phyloP scores from a whole-genome alignment of 1,140 invertebrate genomes.

The Drosophila eugracilis region DNA sequence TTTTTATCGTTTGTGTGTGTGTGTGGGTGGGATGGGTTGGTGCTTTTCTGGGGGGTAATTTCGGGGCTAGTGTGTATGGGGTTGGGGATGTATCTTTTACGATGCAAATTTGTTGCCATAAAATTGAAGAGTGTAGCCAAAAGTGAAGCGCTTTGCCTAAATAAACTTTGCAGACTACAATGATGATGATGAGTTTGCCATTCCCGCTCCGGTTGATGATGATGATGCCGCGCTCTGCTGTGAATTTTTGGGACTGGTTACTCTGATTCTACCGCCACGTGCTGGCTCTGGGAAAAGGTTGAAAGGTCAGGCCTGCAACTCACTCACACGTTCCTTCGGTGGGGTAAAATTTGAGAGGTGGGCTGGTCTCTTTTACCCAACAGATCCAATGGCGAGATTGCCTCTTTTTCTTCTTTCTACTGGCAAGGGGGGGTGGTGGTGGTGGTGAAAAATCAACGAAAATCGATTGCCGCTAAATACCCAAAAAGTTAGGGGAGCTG shows the following conservation, averaged over 20 bases:
- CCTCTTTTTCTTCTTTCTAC: slow-evolving; percentile 18
- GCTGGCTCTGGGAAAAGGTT: slow-evolving; percentile 67
- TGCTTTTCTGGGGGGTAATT: slow-evolving; percentile 44
- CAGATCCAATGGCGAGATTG: slow-evolving; percentile 40
- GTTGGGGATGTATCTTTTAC: slow-evolving; percentile 71
- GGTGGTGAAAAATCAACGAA: slow-evolving; percentile 68
- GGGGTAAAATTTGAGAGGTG: slow-evolving; percentile 7
- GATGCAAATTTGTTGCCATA: slow-evolving; percentile 83
- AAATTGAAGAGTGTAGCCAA: slow-evolving; percentile 80
- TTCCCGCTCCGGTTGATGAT: slow-evolving; percentile 46
- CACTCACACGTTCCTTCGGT: slow-evolving; percentile 27
- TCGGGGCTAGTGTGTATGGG: slow-evolving; percentile 44
- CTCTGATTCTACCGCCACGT: slow-evolving; percentile 59
- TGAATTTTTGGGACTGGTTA: slow-evolving; percentile 7
- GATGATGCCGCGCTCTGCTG: slow-evolving; percentile 53
- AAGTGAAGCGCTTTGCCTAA: slow-evolving; percentile 69
- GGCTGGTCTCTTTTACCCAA: not conserved
- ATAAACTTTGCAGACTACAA: slow-evolving; percentile 81
- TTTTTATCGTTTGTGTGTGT: slow-evolving; percentile 72
- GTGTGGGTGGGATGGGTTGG: too few relatives aligned
- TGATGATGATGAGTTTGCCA: slow-evolving; percentile 75
- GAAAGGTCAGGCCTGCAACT: slow-evolving; percentile 74
- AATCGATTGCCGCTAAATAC: slow-evolving; percentile 81
- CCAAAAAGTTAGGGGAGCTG: slow-evolving; percentile 61
- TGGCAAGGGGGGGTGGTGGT: slow-evolving; percentile 4